These are phyloP conservation scores for Tetrapedia diversipes DNA, from an alignment of 2,888 invertebrate species.

Conservation along the genomic window DNA sequence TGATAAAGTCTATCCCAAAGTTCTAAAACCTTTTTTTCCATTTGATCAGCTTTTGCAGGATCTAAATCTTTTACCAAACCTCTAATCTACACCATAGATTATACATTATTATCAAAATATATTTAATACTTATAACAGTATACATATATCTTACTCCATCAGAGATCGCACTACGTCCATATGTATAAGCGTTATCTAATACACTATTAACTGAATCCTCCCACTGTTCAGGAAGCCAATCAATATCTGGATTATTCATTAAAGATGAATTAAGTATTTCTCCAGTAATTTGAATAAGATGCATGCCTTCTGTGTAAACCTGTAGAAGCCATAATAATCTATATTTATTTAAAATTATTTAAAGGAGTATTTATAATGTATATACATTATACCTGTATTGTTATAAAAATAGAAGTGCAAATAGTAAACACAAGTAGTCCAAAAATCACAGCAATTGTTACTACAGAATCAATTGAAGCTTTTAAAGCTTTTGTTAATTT, in stretches of 20 bases:
- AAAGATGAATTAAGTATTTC: slow-evolving; percentile 95
- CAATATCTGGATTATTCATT: slow-evolving; percentile 93
- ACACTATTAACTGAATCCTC: slow-evolving; percentile 94
- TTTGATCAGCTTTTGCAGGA: slow-evolving; percentile 90
- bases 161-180: slow-evolving; percentile 95
- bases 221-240: slow-evolving; percentile 91
- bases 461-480: slow-evolving; percentile 92
- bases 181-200: slow-evolving; percentile 95
- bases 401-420: slow-evolving; percentile 91
- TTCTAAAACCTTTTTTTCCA: slow-evolving; percentile 95
- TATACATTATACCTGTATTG: slow-evolving; percentile 87
- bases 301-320: slow-evolving; percentile 97
- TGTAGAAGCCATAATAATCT: slow-evolving; percentile 77
- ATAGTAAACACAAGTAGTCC: slow-evolving; percentile 91
- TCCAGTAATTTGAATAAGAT: slow-evolving; percentile 93
- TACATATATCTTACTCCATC: slow-evolving; percentile 87
- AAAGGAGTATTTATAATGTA: not conserved
- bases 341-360: not conserved
- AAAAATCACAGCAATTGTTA: slow-evolving; percentile 93
- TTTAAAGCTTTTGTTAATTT: slow-evolving; percentile 87
- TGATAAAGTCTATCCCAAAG: slow-evolving; percentile 97
- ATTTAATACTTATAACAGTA: slow-evolving; percentile 5
- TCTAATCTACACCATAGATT: slow-evolving; percentile 85
- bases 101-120: slow-evolving; percentile 7
- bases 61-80: slow-evolving; percentile 92